Percentiles rank a stretch among this genome's conserved stretches.
These are phyloP conservation scores for Lepidurus apus DNA, from an alignment of 1,140 invertebrate species.

Conservation along the genomic window DNA sequence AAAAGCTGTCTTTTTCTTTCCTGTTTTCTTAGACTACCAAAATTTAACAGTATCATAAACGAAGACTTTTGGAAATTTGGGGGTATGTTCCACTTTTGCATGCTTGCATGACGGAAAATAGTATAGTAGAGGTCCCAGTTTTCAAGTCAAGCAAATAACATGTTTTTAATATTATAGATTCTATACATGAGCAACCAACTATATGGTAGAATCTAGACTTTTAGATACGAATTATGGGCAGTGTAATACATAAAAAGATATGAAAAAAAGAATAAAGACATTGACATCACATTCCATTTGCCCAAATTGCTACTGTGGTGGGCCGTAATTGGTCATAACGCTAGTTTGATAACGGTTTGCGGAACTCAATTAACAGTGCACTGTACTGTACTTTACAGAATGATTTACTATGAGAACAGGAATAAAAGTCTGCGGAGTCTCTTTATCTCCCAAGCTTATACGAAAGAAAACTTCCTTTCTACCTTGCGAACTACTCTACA, in stretches of 20 bases:
- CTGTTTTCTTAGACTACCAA: neutral
- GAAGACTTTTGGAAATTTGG: too few relatives aligned
- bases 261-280: neutral
- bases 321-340: neutral
- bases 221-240: too few relatives aligned
- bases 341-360: neutral
- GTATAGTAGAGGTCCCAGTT: too few relatives aligned
- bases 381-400: neutral
- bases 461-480: neutral
- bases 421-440: neutral
- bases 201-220: too few relatives aligned
- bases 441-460: neutral
- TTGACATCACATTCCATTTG: neutral
- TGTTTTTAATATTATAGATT: too few relatives aligned
- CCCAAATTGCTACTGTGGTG: slow-evolving; percentile 7
- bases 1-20: neutral
- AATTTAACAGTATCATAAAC: too few relatives aligned
- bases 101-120: too few relatives aligned
- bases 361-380: neutral
- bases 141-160: too few relatives aligned
- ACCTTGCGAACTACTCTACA: neutral
- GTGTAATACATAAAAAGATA: neutral
- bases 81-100: too few relatives aligned
- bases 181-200: too few relatives aligned
- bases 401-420: neutral